Base-by-base conservation (phyloP, 2,113 vertebrate genomes). In the Chaenogobius annularis region DNA sequence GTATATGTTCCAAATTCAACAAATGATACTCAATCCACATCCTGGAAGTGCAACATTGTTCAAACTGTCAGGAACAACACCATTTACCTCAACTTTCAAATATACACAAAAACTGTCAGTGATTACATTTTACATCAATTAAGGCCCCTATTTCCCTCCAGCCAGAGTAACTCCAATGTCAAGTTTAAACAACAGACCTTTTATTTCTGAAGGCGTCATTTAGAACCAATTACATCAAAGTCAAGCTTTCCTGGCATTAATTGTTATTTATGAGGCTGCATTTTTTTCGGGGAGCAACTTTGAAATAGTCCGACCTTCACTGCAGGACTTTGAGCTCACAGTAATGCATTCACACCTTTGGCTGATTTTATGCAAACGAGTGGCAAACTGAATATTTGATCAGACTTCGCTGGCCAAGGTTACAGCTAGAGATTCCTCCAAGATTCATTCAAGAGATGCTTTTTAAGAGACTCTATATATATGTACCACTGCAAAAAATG, bases 331-430 rank as follows among this genome's bases (percentile, higher is more conserved):
- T 43, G 37, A 23, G 59, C 55, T 62, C 56, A 40, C 76, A 48
- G 12, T 90, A 90, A 90, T 89, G 73, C 74, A 92, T 90, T 87
- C 87, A 84, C 70, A 83, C 85, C 78, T 87, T 87, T 83, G 85
- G 87, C 87, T 83, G 84, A 84, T 77, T 88, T 90, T 88, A 90
- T 92, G 89, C 85, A 86, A 92, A 91, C 59, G 58, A 83, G 75
- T 56, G 15, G 68, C 47, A 80, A 86, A 79, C 43, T 78, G 84
- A 90, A 90, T 89, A 85, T 84, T 76, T 84, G 80, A 89, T 83
- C 74, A 84, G 80, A 46, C 69, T 79, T 85, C 54, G 22, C 74
- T 80, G 26, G 5, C 50, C 89, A 89, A 86, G 85, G 85, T 88
- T 72, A 88, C 58, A 6, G 78, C 69, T 69, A 52, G 46, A 77